A percentile compares a stretch with the other conserved stretches of the same genome.
Conservation (phyloP, 2,797 vertebrate species). For the Triplophysa yarkandensis region DNA sequence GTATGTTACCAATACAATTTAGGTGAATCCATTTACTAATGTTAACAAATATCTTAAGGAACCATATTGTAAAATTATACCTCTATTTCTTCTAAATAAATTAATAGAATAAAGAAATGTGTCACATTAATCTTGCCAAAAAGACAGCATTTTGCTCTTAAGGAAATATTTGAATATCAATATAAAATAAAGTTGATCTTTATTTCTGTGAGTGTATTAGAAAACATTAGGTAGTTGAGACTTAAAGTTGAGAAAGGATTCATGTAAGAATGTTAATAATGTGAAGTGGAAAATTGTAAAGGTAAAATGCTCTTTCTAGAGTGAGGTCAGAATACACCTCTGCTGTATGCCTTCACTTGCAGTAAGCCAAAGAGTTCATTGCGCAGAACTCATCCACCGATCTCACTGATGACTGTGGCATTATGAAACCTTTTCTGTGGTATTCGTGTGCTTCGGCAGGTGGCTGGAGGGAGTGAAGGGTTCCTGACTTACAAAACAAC, state of each 20-base stretch:
- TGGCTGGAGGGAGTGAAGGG: slow-evolving; percentile 40
- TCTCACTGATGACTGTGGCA: slow-evolving; percentile 45
- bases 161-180: no score
- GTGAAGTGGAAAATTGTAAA: slow-evolving; percentile 29
- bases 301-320: slow-evolving; percentile 47
- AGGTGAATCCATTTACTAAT: no score
- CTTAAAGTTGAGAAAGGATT: not conserved
- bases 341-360: slow-evolving; percentile 50
- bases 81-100: no score
- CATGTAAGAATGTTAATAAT: not conserved
- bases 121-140: no score
- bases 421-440: slow-evolving; percentile 41
- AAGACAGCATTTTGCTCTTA: no score
- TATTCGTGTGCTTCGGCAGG: slow-evolving; percentile 37
- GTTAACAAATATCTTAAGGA: no score
- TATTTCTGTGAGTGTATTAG: not conserved
- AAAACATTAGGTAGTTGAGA: not conserved
- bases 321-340: slow-evolving; percentile 54
- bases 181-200: no score
- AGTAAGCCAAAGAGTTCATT: slow-evolving; percentile 46
- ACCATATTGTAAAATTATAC: no score
- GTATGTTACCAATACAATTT: no score
- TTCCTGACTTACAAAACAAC: slow-evolving; percentile 30
- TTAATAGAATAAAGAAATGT: no score
- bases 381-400: slow-evolving; percentile 35